Percentiles rank a stretch among this genome's conserved stretches.
Conservation (phyloP, 2,797 vertebrate species). For the Peromyscus nudipes region DNA sequence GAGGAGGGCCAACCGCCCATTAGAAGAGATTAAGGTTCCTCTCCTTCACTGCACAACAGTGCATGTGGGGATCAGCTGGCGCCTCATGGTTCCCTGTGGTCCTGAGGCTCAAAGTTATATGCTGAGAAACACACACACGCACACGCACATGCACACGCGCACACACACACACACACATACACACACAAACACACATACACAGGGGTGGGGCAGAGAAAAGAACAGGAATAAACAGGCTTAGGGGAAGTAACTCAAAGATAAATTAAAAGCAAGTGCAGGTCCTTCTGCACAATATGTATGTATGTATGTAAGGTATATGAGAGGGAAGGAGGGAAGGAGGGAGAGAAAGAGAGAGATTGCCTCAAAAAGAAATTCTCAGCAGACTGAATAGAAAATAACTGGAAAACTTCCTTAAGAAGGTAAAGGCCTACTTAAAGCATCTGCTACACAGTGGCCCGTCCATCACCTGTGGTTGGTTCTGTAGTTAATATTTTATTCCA, state of each 20-base stretch:
- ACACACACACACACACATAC: neutral
- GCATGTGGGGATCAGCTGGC: neutral
- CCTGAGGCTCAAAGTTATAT: neutral
- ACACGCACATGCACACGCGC: neutral
- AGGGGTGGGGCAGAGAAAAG: neutral
- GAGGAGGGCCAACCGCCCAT: neutral
- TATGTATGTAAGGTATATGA: too few species aligned
- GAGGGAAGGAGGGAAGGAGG: too few species aligned
- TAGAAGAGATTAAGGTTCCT: neutral
- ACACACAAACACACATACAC: neutral
- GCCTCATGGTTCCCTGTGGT: neutral
- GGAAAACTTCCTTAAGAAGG: neutral
- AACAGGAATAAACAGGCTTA: neutral
- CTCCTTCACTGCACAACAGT: neutral
- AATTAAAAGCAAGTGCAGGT: neutral
- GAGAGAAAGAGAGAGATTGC: neutral
- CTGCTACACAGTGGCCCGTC: too few species aligned
- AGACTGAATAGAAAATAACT: neutral
- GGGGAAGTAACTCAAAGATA: neutral
- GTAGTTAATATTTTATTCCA: neutral
- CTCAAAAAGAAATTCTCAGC: neutral
- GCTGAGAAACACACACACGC: neutral
- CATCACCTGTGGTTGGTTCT: neutral
- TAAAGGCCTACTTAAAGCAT: neutral
- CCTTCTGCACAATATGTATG: too few species aligned